These are phyloP conservation scores for Bos taurus DNA, from an alignment of 2,113 vertebrate genomes.

Conservation along the genomic window DNA sequence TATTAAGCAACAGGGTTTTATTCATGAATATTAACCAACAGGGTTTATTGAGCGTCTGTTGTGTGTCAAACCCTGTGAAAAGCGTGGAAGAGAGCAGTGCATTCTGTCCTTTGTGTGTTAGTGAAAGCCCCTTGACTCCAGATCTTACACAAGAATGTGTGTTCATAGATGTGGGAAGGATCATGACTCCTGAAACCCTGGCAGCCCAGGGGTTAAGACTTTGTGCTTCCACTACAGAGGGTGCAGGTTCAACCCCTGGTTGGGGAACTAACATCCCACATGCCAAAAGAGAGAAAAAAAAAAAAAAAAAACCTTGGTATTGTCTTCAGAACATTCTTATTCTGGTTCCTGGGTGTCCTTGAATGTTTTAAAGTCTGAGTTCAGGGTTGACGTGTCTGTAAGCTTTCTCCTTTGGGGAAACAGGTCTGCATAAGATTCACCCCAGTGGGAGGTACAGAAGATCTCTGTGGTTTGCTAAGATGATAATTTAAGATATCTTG, in stretches of 20 bases:
- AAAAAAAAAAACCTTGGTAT: not conserved
- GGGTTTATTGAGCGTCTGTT: not conserved
- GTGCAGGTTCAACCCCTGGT: not conserved
- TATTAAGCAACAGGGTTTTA: not conserved
- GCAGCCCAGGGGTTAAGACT: not conserved
- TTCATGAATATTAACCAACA: not conserved
- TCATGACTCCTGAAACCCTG: not conserved
- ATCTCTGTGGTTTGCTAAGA: not conserved
- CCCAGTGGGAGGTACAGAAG: accelerated
- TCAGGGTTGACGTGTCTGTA: not conserved
- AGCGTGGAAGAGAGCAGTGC: not conserved
- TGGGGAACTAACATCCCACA: not conserved
- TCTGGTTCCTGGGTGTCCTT: not conserved
- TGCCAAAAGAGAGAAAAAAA: not conserved
- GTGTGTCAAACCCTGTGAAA: not conserved
- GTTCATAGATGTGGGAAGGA: not conserved
- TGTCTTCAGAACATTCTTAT: not conserved
- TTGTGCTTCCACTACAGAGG: not conserved
- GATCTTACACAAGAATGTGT: not conserved
- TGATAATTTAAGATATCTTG: not conserved
- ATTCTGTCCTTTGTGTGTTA: not conserved
- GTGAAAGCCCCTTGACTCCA: not conserved
- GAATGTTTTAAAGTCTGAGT: not conserved
- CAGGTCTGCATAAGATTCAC: not conserved
- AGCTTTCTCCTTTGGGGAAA: not conserved